Base-by-base conservation (phyloP, 37 sponge, comb jelly and placozoan genomes). In the Chondrosia reniformis region DNA sequence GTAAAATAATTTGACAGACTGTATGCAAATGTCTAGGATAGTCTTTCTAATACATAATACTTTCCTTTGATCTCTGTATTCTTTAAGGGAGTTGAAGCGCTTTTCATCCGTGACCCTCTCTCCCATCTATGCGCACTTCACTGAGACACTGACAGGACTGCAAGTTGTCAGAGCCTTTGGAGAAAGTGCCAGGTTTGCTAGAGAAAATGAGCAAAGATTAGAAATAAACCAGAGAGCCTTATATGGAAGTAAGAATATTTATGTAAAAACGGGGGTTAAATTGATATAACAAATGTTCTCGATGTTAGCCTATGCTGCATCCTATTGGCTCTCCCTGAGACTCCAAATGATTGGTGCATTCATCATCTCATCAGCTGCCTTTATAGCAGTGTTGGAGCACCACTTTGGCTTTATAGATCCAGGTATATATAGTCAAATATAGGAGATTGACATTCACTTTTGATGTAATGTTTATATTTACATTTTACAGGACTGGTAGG, bases 51-150 rank as follows among this genome's bases (percentile, higher is more conserved):
- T 34, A 38, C 10, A 17, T 19, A 19, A 10, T 22, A 28, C 30
- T 9, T 31, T 27, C 8, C 24, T n/a, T 37, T 59, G 33, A 21
- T 76, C 27, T 36, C 24, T 12, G 38, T 22, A 10, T 30, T 24
- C 76, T 10, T 59, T 36, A 40, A 93, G 99, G 57, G 99, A 98
- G 64, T 79, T 98, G 77, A 98, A 98, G 78, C 75, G 99, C 33
- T 54, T 98, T 27, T 93, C 94, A 17, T 84, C 96, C 10, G 91
- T 95, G 43, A 88, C 92, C 22, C 79, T 92, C 31, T 98, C 99
- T 42, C 99, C 99, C 5, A 74, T 98, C 55, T 98, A 96, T 78
- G 90, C 91, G 25, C 99, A 98, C 83, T 98, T 98, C 81, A 84
- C 93, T 33, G 94, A 98, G 83, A 93, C 88, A 2, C 74, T 95